Base-by-base conservation (phyloP, 2,888 invertebrate species). In the Lissonota sp. region DNA sequence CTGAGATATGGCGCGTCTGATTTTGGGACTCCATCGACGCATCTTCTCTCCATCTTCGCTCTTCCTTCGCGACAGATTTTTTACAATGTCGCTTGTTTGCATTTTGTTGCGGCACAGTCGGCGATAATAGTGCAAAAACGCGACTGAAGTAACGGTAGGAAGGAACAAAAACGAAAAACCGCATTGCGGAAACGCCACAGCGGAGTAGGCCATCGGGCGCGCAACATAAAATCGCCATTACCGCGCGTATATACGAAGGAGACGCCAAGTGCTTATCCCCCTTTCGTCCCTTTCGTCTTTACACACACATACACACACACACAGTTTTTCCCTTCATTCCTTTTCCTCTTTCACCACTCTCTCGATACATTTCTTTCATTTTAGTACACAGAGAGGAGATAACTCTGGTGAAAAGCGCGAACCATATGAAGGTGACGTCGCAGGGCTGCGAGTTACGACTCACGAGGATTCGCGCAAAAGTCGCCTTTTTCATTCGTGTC, bases 191-290 rank as follows among this genome's bases (percentile, higher is more conserved):
- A 70, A 64, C 42, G 39, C 67, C 57, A 44, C 46, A 7, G 10
- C 57, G 8, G 78, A 70, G 72, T 57, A 79, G 72, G 70, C 79
- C 84, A 83, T 73, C 82, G 82, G 79, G 84, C 84, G 84, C 84
- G 85, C 79, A 85, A 89, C 88, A 89, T 89, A 88, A 90, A 90
- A 89, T 89, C 83, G 85, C 88, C 88, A 90, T 90, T 89, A 89
- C 85, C 80, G 79, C 73, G 70, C 14, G 53, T 14, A 14, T n/a
- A 26, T 26, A 67, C 42, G 60, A 78, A 67, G 63, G 76, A 44
- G 44, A 44, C 60, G 71, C 66, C 44, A 71, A 79, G 40, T 58
- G 14, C 26, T 26, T 26, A 16, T 64, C 37, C 58, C 44, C 26
- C 10, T 26, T 49, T 62, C 46, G 53, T 76, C 46, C 26, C 55